Percentiles rank a stretch among this genome's conserved stretches.
phyloP scores from a whole-genome alignment of 2,888 invertebrate species.

The Leptopilina syphax region DNA sequence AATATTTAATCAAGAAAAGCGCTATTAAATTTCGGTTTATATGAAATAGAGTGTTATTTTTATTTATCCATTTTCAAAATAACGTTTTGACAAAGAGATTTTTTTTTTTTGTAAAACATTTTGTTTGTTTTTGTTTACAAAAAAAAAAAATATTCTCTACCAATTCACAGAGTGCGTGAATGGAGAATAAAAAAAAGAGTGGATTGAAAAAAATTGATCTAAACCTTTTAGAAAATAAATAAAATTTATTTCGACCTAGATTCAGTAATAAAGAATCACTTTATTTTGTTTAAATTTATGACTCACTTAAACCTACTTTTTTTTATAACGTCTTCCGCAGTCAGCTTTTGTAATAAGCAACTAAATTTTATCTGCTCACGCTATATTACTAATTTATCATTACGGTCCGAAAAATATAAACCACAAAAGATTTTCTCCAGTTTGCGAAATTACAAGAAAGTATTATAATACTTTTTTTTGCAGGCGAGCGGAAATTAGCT shows the following conservation, averaged over 20 bases:
- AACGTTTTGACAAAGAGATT: no score
- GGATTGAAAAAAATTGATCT: no score
- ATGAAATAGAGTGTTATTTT: no score
- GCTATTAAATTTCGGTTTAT: no score
- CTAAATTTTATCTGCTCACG: background rate
- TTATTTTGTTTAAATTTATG: slow-evolving; percentile 7
- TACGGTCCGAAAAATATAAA: slow-evolving; percentile 2
- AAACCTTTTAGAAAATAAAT: no score
- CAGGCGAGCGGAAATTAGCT: slow-evolving; percentile 15
- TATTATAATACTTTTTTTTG: background rate
- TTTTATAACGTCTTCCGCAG: slow-evolving; percentile 15
- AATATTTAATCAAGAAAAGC: no score
- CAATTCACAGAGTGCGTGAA: background rate
- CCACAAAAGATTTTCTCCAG: background rate
- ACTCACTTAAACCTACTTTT: background rate
- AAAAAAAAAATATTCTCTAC: no score
- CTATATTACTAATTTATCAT: slow-evolving; percentile 30
- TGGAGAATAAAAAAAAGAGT: no score
- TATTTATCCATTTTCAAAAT: no score
- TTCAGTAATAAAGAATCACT: background rate
- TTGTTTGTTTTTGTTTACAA: no score
- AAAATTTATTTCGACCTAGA: no score
- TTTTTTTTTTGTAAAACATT: no score
- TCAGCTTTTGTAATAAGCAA: background rate
- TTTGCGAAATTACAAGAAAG: slow-evolving; percentile 5